Base-by-base conservation (phyloP, 2,797 vertebrate species). In the Hydrocynus forskahlii region DNA sequence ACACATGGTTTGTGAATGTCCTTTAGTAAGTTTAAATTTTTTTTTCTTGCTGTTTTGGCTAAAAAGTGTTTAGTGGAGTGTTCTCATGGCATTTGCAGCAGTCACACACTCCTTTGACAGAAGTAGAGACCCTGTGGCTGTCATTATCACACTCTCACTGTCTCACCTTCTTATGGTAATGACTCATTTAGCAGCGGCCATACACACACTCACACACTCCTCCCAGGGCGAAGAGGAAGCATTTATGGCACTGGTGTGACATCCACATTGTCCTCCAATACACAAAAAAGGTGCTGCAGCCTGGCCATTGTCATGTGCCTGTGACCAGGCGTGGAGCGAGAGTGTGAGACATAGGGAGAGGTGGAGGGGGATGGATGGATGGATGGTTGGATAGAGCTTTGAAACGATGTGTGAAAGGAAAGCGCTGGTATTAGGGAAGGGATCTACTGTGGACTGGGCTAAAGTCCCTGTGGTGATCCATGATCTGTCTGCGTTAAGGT, bases 321-420 rank as follows among this genome's bases (percentile, higher is more conserved):
- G 88, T 86, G 89, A 89, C 55, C 62, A 79, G 76, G 57, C 80
- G 77, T 66, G 67, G 84, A 84, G 82, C 68, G 12, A 55, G 62
- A 81, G 29, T 3, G 35, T 52, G 50, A 71, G 87, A 82, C 9
- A 59, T 48, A 52, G 54, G 43, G 55, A 67, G 38, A 84, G 71
- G 63, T 43, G 74, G 69, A 21, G 57, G 38, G n/a, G 43, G 68
- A 50, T n/a, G n/a, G 62, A 19, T 69, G 62, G 71, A 55, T 25
- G 14, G 35, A 86, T 35, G 81, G 77, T 43, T 69, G 45, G 60
- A 54, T 59, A 82, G 88, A 85, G 85, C 90, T 92, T 93, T 93
- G 92, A 93, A 92, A 92, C 88, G 90, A 91, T 88, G 93, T 92
- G 93, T 94, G 94, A 95, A 94, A 93, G 91, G 91, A 91, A 89